phyloP scores from a whole-genome alignment of 2,797 vertebrate genomes.

The Peromyscus eremicus region DNA sequence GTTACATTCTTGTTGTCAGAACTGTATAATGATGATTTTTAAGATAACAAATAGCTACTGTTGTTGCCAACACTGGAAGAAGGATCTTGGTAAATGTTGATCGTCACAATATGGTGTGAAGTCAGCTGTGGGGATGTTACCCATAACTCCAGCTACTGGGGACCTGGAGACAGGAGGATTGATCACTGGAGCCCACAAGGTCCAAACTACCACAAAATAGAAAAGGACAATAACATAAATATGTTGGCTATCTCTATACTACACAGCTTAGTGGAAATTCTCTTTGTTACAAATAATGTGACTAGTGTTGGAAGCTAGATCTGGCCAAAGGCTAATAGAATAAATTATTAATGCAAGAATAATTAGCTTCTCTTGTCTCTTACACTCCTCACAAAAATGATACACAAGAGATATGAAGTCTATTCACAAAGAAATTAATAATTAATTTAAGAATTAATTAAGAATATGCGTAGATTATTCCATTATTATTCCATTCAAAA shows the following conservation, averaged over 20 bases:
- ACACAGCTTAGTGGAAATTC: neutral
- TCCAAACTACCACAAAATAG: neutral
- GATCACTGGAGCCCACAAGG: neutral
- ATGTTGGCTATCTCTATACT: neutral
- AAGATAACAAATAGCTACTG: neutral
- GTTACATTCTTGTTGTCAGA: neutral
- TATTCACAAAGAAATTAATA: neutral
- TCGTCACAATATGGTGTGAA: neutral
- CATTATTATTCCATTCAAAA: neutral
- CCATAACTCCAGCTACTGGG: neutral
- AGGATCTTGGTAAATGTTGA: neutral
- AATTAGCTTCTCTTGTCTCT: neutral
- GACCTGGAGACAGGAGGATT: neutral
- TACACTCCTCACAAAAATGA: neutral
- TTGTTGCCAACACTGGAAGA: neutral
- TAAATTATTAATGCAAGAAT: neutral
- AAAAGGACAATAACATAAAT: neutral
- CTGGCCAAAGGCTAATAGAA: neutral
- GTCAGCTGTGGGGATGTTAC: neutral
- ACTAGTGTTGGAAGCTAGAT: neutral
- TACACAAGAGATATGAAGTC: neutral
- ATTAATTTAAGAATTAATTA: no score
- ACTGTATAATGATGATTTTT: neutral
- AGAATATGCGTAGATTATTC: neutral
- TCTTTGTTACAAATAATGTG: neutral